These are phyloP conservation scores for Styela plicata DNA, from an alignment of 23 tunicate genomes.

Conservation along the genomic window DNA sequence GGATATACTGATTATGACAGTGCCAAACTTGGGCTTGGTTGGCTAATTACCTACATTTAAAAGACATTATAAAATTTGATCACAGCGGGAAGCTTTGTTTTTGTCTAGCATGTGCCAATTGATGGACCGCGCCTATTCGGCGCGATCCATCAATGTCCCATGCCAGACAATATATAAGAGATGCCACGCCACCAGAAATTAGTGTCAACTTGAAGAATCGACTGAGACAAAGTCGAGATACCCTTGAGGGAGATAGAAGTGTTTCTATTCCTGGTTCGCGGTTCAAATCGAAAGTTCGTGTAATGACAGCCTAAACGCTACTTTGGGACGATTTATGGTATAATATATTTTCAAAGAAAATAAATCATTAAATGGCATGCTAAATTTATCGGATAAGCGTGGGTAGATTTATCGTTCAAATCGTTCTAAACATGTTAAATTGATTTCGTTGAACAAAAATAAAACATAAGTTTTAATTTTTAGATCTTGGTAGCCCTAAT, in stretches of 20 bases:
- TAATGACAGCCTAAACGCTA: background rate
- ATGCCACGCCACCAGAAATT: background rate
- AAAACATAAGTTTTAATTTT: too few relatives aligned
- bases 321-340: background rate
- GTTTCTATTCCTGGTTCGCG: background rate
- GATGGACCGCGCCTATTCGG: too few relatives aligned
- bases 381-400: background rate
- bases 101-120: too few relatives aligned
- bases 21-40: too few relatives aligned
- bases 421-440: background rate
- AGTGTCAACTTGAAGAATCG: background rate
- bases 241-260: background rate
- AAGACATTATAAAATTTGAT: too few relatives aligned
- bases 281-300: background rate
- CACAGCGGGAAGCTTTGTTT: too few relatives aligned
- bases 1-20: too few relatives aligned
- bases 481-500: too few relatives aligned
- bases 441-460: too few relatives aligned
- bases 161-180: too few relatives aligned
- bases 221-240: background rate
- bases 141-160: too few relatives aligned
- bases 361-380: background rate
- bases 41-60: too few relatives aligned
- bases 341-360: background rate
- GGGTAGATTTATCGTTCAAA: background rate